phyloP scores from a whole-genome alignment of 2,797 vertebrate genomes.

The Huso huso region DNA sequence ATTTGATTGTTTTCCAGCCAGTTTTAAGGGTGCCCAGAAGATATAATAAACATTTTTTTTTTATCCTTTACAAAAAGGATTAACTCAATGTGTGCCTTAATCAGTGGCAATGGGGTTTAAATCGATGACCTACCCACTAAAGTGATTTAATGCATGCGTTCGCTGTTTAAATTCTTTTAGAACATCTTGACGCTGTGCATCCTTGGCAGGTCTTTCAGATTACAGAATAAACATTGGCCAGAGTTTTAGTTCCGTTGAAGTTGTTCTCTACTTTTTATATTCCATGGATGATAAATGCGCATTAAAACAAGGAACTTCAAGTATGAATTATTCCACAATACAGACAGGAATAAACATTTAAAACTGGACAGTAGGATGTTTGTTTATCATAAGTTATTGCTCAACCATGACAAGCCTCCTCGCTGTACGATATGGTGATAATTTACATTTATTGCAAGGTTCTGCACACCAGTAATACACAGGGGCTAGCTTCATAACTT shows the following conservation, averaged over 20 bases:
- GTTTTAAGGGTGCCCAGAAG: conserved; percentile 21
- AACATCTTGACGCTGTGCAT: neutral
- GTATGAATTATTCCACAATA: neutral
- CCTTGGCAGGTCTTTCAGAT: conserved; percentile 11
- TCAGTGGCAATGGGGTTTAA: conserved; percentile 38
- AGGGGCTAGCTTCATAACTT: neutral
- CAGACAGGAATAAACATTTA: neutral
- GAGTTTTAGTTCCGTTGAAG: neutral
- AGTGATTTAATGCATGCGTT: conserved; percentile 3
- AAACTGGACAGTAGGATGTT: neutral
- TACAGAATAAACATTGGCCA: neutral
- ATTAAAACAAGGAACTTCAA: conserved; percentile 7
- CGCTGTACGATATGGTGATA: neutral
- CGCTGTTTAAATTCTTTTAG: neutral
- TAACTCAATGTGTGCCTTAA: conserved; percentile 32
- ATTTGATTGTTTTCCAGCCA: neutral
- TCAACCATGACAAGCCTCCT: neutral
- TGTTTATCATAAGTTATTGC: conserved; percentile 1
- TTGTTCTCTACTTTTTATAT: conserved; percentile 20
- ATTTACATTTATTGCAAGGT: neutral
- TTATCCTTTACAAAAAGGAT: conserved; percentile 45
- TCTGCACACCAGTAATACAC: neutral
- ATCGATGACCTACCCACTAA: conserved; percentile 34
- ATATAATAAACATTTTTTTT: conserved; percentile 43
- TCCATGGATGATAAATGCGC: conserved; percentile 12